Base-by-base conservation (phyloP, 2,888 invertebrate species). In the Ochlodes sylvanus region DNA sequence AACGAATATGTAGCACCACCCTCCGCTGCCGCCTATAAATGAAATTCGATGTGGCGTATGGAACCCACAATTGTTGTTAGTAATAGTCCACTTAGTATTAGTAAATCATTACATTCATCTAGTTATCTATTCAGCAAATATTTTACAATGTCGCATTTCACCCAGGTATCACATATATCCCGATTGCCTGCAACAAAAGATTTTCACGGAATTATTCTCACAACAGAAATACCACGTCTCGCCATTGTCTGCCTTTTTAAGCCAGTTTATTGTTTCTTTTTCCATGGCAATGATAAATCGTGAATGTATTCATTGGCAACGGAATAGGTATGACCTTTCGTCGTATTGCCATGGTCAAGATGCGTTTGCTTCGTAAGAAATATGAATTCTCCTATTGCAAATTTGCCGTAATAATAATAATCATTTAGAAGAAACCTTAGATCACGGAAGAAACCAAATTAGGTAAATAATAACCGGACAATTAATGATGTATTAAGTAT, bases 271-370 rank as follows among this genome's bases (percentile, higher is more conserved):
- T 66, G 66, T 66, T 60, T 65, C 47, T 19, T 66, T 60, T 47
- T 57, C 58, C 58, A 66, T 58, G 60, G 66, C 58, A 65, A 65
- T 65, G 65, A 65, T 58, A 65, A 65, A 65, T 58, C 57, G 58
- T 15, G 38, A 55, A 55, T 38, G 52, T 65, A 65, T 65, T 65
- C 65, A 17, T 65, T 52, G 57, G 41, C 58, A 42, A 55, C 27
- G 15, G 55, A 34, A 55, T 10, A 7, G 17, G 15, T 54, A n/a
- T 54, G 55, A 34, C 55, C 55, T 55, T 9, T 10, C 9, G 15
- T 15, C 15, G 14, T 9, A 19, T 17, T 47, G 7, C 27, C 55
- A 55, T 34, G 55, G 55, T 55, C 55, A 55, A 15, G 7, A 27
- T 32, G 55, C 27, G n/a, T 27, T 15, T 55, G 2, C 34, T 5